Evolutionary conservation across 2,888 invertebrate species (phyloP), one percentile per base, ranked within the genome.

Genomic region (Brachylomia viminalis): DNA sequence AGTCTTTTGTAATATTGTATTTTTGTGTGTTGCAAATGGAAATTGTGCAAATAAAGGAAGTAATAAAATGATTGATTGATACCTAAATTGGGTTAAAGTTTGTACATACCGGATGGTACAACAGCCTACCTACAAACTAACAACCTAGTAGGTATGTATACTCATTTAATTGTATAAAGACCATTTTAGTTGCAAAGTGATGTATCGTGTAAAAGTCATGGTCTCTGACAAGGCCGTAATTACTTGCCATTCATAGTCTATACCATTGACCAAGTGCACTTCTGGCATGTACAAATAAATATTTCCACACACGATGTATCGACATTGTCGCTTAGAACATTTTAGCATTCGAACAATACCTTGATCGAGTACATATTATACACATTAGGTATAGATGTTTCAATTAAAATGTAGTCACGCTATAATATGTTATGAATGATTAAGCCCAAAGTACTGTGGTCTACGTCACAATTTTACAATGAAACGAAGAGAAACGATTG

Each of bases 1-100:
- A 52, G 58, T 15, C 10, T 52, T 61, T 61, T 65, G 58, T 30
- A 65, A 66, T 33, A 42, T 42, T 42, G 42, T 42, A 42, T 30
- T 30, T 62, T 62, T 3, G 13, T 65, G 17, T 54, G 38, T 61
- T 77, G 38, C 27, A 65, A 80, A 65, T 77, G 59, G 64, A 65
- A 49, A 83, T 70, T 83, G 83, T 47, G 58, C 5, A 80, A 83
- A 49, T 49, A 13, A 42, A 65, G 78, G 64, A 78, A 83, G 42
- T 13, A n/a, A 42, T 11, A 59, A 49, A 54, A 79, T 58, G 0
- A 49, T 69, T 77, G 58, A 83, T 69, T 78, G 52, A 30, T 81
- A 42, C 15, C 15, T 54, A 23, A 61, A 52, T 59, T 79, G 23
- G 30, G n/a, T 49, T 49, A 49, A 15, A 15, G 33, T 76, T 75